These are phyloP conservation scores for Protonibea diacanthus DNA, from an alignment of 2,797 vertebrate species.

Conservation along the genomic window DNA sequence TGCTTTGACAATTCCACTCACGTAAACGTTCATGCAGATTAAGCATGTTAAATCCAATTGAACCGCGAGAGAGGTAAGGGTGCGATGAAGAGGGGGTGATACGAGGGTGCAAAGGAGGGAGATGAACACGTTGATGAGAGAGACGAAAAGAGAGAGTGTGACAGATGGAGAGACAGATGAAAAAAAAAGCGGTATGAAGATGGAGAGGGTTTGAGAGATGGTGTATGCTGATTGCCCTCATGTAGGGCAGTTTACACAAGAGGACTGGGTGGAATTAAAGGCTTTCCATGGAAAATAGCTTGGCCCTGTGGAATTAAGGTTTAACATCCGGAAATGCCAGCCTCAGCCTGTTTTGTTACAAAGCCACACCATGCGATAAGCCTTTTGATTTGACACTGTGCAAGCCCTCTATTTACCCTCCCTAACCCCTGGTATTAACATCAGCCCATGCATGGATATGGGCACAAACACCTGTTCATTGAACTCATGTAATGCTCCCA, in stretches of 20 bases:
- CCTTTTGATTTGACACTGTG: slow-evolving; percentile 25
- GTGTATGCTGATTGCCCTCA: slow-evolving; percentile 41
- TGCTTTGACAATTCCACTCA: slow-evolving; percentile 32
- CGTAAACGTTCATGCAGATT: slow-evolving; percentile 32
- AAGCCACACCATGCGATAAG: background rate
- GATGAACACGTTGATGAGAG: slow-evolving; percentile 27
- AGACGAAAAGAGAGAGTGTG: slow-evolving; percentile 15
- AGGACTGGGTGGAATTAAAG: slow-evolving; percentile 46
- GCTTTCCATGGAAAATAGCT: slow-evolving; percentile 33
- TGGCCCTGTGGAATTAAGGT: slow-evolving; percentile 35
- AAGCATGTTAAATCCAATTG: slow-evolving; percentile 44
- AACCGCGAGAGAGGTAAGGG: slow-evolving; percentile 5
- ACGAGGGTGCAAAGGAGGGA: slow-evolving; percentile 16
- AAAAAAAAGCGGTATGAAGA: slow-evolving; percentile 36
- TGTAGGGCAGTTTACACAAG: slow-evolving; percentile 51
- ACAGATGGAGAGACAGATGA: slow-evolving; percentile 57
- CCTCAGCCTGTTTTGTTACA: slow-evolving; percentile 33
- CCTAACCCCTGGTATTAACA: background rate
- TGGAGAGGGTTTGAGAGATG: slow-evolving; percentile 34
- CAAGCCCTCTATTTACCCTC: background rate
- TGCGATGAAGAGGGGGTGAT: slow-evolving; percentile 9
- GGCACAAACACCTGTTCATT: background rate
- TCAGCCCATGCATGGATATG: background rate
- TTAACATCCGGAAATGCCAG: slow-evolving; percentile 32
- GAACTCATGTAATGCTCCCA: background rate